phyloP scores from a whole-genome alignment of 2,113 vertebrate species.

The Nothocercus julius region DNA sequence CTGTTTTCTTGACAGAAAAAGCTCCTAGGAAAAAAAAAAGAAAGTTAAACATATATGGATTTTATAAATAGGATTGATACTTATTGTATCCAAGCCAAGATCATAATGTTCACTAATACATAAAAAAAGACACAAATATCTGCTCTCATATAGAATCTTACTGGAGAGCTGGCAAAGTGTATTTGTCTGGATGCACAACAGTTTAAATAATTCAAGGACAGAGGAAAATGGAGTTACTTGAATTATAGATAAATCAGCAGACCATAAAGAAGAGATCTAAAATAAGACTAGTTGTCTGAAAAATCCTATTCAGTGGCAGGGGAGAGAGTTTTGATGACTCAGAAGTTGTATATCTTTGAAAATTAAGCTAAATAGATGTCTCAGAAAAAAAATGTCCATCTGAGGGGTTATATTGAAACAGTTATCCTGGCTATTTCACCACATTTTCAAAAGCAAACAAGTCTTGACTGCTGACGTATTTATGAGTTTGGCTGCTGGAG shows the following conservation, averaged over 20 bases:
- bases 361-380: background rate
- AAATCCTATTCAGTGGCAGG: background rate
- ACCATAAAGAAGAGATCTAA: background rate
- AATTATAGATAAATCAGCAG: conserved; percentile 49
- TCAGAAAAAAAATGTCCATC: background rate
- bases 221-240: conserved; percentile 13
- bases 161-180: background rate
- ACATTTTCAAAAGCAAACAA: background rate
- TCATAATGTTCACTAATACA: background rate
- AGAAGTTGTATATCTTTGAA: background rate
- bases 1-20: background rate
- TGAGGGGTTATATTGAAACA: background rate
- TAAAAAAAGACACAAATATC: background rate
- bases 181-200: conserved; percentile 5
- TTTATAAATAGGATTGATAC: background rate
- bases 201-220: conserved; percentile 51
- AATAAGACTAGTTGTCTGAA: conserved; percentile 30
- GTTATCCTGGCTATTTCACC: background rate
- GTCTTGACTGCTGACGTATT: background rate
- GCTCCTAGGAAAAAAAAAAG: background rate
- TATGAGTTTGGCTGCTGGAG: background rate
- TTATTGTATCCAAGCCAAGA: background rate
- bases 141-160: background rate
- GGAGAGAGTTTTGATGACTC: background rate
- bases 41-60: background rate